These are phyloP conservation scores for Urocyon cinereoargenteus DNA, from an alignment of 2,797 vertebrate species.

Conservation along the genomic window DNA sequence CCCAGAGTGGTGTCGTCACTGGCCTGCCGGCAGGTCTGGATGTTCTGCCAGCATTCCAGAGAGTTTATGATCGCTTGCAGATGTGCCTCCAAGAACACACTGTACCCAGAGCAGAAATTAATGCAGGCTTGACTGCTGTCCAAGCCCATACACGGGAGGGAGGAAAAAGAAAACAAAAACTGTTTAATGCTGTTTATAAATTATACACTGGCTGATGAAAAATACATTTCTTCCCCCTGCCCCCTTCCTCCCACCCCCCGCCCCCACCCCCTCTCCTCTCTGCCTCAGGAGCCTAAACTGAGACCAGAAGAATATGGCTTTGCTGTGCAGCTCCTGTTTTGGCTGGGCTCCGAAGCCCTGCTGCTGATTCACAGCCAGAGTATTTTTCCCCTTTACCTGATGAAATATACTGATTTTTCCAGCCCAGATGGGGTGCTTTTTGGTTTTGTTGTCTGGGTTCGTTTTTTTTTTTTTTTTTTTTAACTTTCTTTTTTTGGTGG, in stretches of 20 bases:
- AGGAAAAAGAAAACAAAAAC: conserved; percentile 91
- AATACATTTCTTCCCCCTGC: conserved; percentile 87
- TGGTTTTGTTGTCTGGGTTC: conserved; percentile 57
- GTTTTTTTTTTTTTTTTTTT: neutral
- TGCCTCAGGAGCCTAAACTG: conserved; percentile 88
- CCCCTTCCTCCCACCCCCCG: neutral
- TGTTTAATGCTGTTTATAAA: conserved; percentile 93
- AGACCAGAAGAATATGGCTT: conserved; percentile 89
- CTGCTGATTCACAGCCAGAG: conserved; percentile 85
- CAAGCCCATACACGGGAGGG: conserved; percentile 95
- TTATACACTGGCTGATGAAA: conserved; percentile 94
- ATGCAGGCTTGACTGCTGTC: conserved; percentile 98
- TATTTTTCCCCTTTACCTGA: conserved; percentile 85
- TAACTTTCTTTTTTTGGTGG: neutral
- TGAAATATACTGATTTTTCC: conserved; percentile 82
- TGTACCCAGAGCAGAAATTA: conserved; percentile 99
- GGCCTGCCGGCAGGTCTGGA: conserved; percentile 99
- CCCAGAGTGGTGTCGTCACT: conserved; percentile 99
- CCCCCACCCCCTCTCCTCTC: conserved; percentile 77
- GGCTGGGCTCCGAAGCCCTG: conserved; percentile 88
- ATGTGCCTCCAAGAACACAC: conserved; percentile 99
- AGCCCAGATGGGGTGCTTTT: conserved; percentile 69
- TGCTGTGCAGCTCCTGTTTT: conserved; percentile 93
- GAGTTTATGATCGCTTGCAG: conserved; percentile 99
- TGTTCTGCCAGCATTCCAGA: conserved; percentile 99